Conservation (phyloP, 2,888 invertebrate species). For the Cryptus viduatorius region DNA sequence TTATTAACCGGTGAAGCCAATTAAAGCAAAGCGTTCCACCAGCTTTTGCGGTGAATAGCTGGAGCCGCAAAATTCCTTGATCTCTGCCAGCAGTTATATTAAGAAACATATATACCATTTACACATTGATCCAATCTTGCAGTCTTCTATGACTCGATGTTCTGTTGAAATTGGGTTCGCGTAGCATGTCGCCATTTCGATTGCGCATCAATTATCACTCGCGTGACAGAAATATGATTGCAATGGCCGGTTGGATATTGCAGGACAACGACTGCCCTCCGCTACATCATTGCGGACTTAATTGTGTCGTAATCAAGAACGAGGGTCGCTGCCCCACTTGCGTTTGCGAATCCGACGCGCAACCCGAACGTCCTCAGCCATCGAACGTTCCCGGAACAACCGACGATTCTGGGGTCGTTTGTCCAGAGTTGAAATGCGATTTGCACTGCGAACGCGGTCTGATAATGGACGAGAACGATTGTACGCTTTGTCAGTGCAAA, state of each 20-base stretch:
- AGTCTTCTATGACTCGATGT: not conserved
- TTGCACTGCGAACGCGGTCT: slow-evolving; percentile 80
- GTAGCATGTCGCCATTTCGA: not conserved
- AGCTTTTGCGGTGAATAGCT: slow-evolving; percentile 38
- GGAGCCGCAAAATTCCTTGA: slow-evolving; percentile 11
- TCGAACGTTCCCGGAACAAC: slow-evolving; percentile 55
- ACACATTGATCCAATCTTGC: not conserved
- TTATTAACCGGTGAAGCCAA: slow-evolving; percentile 59
- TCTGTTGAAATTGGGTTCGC: not conserved
- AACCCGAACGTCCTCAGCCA: slow-evolving; percentile 65
- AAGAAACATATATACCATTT: slow-evolving; percentile 5
- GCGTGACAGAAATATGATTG: not conserved
- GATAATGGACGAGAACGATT: slow-evolving; percentile 80
- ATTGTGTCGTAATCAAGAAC: slow-evolving; percentile 77
- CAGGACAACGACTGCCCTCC: slow-evolving; percentile 74
- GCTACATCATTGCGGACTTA: slow-evolving; percentile 73
- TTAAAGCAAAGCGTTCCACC: slow-evolving; percentile 47
- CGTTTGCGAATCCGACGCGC: slow-evolving; percentile 72
- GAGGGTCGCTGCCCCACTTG: slow-evolving; percentile 78
- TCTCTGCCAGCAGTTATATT: slow-evolving; percentile 43
- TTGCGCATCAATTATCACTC: no score
- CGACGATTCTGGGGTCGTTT: slow-evolving; percentile 71
- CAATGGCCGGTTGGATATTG: not conserved
- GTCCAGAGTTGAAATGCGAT: slow-evolving; percentile 79
- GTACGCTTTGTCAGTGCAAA: slow-evolving; percentile 80